phyloP scores from a whole-genome alignment of 2,113 vertebrate genomes.

The Coreoperca whiteheadi region DNA sequence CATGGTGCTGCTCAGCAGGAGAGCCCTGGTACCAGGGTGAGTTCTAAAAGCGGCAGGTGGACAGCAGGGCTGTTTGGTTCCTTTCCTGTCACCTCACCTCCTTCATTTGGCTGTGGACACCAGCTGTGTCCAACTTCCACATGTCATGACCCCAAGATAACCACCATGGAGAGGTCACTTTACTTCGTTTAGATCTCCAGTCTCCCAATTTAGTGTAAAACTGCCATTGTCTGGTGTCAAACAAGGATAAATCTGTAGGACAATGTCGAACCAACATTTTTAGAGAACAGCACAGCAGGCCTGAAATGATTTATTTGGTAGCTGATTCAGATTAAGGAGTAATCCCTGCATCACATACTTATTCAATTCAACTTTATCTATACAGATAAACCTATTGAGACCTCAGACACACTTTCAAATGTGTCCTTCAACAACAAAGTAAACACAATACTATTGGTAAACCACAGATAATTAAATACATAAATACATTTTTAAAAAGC shows the following conservation, averaged over 20 bases:
- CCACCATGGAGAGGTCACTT: constrained; percentile 40
- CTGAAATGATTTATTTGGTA: background rate
- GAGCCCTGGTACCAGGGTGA: constrained; percentile 46
- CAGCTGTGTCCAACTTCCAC: constrained; percentile 68
- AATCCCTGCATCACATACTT: background rate
- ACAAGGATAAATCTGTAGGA: constrained; percentile 7
- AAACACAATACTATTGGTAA: background rate
- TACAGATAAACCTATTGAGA: background rate
- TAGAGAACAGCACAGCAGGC: background rate
- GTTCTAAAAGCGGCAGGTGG: constrained; percentile 75
- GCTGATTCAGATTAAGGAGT: background rate
- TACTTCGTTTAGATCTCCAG: background rate
- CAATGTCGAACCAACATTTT: background rate
- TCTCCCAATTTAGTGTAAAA: background rate
- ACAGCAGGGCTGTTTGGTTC: constrained; percentile 45
- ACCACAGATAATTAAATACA: background rate
- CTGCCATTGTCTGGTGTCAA: background rate
- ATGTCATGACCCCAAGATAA: constrained; percentile 56
- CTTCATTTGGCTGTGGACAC: constrained; percentile 49
- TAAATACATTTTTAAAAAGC: no score
- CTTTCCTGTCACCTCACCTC: constrained; percentile 48
- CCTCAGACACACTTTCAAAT: background rate
- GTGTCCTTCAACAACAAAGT: background rate
- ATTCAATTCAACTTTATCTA: background rate
- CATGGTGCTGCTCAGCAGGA: constrained; percentile 69